Percentiles rank a stretch among this genome's conserved stretches.
phyloP scores from a whole-genome alignment of 2,888 invertebrate species.

The Steinernema carpocapsae region DNA sequence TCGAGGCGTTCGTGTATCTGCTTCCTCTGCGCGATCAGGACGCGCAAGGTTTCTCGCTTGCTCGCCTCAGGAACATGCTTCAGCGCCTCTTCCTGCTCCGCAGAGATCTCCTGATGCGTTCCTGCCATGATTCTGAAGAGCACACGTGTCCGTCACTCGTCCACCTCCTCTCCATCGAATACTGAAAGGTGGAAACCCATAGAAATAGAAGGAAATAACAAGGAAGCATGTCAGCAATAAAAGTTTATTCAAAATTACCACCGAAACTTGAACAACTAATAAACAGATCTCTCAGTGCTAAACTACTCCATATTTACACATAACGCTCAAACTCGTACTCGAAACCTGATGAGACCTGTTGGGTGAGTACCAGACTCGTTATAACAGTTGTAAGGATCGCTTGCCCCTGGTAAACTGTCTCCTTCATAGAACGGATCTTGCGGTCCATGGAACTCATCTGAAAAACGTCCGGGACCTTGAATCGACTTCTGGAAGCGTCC shows the following conservation, averaged over 20 bases:
- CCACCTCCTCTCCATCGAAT: not conserved
- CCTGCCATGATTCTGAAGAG: constrained; percentile 1
- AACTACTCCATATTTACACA: constrained; percentile 5
- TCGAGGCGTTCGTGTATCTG: not conserved
- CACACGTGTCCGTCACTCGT: not conserved
- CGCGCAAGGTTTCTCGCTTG: not conserved
- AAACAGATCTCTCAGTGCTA: not conserved
- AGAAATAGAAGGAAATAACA: not conserved
- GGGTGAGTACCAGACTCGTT: constrained; percentile 8
- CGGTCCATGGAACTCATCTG: constrained; percentile 20
- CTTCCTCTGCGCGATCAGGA: not conserved
- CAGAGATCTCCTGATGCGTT: not conserved
- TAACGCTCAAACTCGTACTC: constrained; percentile 26
- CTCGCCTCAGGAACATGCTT: not conserved
- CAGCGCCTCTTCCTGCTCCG: not conserved
- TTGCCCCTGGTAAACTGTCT: constrained; percentile 12
- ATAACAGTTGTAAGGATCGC: constrained; percentile 9
- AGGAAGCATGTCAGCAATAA: not conserved
- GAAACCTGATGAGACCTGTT: constrained; percentile 4
- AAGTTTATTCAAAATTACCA: constrained; percentile 26
- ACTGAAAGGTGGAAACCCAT: not conserved
- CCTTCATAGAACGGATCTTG: not conserved
- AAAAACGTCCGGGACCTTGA: not conserved
- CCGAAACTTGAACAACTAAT: not conserved
- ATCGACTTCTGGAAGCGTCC: not conserved